phyloP scores from a whole-genome alignment of 2,113 vertebrate genomes.

The Anguilla japonica region DNA sequence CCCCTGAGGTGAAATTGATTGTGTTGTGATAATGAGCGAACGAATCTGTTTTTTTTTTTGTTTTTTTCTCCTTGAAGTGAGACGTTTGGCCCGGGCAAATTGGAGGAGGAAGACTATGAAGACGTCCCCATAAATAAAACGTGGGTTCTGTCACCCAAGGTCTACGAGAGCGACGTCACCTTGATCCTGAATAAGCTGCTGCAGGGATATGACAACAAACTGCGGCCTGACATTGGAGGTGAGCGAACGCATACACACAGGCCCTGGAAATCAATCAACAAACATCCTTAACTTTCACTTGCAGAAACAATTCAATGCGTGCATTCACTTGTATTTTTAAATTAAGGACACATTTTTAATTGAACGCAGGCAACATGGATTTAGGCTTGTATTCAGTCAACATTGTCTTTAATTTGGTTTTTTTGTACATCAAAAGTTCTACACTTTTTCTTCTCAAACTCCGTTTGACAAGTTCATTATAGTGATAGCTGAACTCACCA shows the following conservation, averaged over 20 bases:
- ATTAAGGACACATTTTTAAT: no score
- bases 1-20: not conserved
- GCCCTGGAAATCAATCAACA: no score
- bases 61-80: constrained; percentile 42
- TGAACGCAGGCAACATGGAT: no score
- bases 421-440: no score
- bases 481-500: not conserved
- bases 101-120: constrained; percentile 93
- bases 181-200: constrained; percentile 90
- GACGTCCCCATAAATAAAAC: constrained; percentile 91
- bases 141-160: constrained; percentile 93
- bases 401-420: no score
- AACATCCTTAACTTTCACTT: no score
- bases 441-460: no score
- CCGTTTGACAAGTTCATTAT: no score
- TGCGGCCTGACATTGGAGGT: constrained; percentile 93
- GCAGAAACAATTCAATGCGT: no score
- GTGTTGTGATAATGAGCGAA: constrained; percentile 26
- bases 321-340: no score
- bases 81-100: constrained; percentile 77
- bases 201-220: constrained; percentile 92
- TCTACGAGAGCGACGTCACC: constrained; percentile 93
- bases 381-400: no score
- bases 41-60: not conserved
- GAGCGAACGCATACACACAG: constrained; percentile 45